Percentiles rank a stretch among this genome's conserved stretches.
phyloP scores from a whole-genome alignment of 92 coral and sea anemone genomes.

The Porites rus region DNA sequence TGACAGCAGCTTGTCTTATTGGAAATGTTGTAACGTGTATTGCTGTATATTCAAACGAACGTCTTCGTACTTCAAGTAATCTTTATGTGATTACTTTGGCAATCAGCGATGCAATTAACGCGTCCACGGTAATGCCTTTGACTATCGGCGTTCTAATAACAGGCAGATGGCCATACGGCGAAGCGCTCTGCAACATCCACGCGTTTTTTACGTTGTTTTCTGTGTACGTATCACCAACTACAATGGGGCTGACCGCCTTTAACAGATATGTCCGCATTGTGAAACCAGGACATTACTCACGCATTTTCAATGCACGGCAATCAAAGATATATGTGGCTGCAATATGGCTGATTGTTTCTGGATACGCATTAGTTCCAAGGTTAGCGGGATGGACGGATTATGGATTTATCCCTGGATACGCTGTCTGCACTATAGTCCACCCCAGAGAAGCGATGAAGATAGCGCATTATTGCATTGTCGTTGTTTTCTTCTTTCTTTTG shows the following conservation, averaged over 20 bases:
- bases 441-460: neutral
- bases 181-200: neutral
- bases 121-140: neutral
- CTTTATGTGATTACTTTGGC: conserved; percentile 1
- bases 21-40: neutral
- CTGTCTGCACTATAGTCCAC: neutral
- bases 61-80: neutral
- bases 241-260: neutral
- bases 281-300: neutral
- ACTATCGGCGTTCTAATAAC: neutral
- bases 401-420: neutral
- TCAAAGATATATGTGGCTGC: neutral
- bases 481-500: neutral
- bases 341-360: neutral
- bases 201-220: neutral
- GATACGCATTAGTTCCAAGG: neutral
- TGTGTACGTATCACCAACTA: neutral
- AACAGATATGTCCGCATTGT: neutral
- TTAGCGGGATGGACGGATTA: neutral
- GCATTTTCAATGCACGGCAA: neutral
- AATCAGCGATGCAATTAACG: neutral
- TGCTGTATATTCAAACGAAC: neutral
- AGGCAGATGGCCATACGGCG: neutral
- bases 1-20: too few species aligned
- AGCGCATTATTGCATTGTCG: neutral